phyloP scores from a whole-genome alignment of 2,888 invertebrate genomes.

The Lutraria lutraria region DNA sequence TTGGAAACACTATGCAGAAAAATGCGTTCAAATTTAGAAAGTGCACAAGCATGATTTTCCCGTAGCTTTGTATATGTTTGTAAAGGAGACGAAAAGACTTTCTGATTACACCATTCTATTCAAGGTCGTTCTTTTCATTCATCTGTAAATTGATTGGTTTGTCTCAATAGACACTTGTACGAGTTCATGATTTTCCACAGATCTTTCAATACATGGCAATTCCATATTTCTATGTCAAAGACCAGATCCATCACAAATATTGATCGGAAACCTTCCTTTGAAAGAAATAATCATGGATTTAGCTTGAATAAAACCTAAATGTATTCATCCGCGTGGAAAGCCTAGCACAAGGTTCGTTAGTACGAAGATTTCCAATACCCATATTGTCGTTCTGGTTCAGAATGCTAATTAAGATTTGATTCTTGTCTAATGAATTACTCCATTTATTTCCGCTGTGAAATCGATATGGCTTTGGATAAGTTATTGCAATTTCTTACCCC shows the following conservation, averaged over 20 bases:
- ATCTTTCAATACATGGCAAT: not conserved
- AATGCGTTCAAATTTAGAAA: not conserved
- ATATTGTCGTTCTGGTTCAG: not conserved
- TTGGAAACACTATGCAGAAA: no score
- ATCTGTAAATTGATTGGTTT: not conserved
- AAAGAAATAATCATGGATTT: not conserved
- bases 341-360: not conserved
- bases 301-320: not conserved
- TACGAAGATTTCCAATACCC: not conserved
- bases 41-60: not conserved
- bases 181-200: constrained; percentile 4
- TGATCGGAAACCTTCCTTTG: not conserved
- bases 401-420: not conserved
- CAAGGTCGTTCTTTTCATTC: not conserved
- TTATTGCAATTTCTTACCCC: not conserved
- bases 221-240: constrained; percentile 14
- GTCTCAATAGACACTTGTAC: not conserved
- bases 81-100: not conserved
- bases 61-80: not conserved
- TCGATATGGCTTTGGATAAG: not conserved
- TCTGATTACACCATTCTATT: not conserved
- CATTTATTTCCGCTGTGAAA: not conserved
- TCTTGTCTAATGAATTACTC: constrained; percentile 2
- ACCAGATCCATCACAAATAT: constrained; percentile 18
- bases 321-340: not conserved